These are phyloP conservation scores for Achatina immaculata DNA, from an alignment of 1,140 invertebrate species.

Conservation along the genomic window DNA sequence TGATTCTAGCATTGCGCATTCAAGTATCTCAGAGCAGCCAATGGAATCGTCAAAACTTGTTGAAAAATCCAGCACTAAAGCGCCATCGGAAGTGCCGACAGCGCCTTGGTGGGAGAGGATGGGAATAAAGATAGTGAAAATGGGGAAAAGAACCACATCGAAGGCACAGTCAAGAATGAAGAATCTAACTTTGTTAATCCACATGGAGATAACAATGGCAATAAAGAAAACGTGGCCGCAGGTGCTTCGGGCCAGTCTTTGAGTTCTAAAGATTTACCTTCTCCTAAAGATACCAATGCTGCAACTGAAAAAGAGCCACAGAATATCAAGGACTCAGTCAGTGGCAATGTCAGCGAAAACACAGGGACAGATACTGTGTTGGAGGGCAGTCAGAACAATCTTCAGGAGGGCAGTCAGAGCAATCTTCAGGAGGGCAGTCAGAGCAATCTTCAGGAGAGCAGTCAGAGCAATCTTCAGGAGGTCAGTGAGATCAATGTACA, in stretches of 20 bases:
- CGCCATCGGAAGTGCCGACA: not conserved
- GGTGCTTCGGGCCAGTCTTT: not conserved
- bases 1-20: not conserved
- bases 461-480: not conserved
- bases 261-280: not conserved
- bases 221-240: not conserved
- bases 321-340: not conserved
- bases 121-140: not conserved
- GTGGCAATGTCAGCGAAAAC: not conserved
- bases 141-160: not conserved
- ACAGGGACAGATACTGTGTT: not conserved
- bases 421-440: not conserved
- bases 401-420: not conserved
- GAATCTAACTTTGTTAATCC: not conserved
- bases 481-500: not conserved
- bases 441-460: not conserved
- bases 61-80: not conserved
- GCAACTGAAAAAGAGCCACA: not conserved
- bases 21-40: not conserved
- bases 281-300: not conserved
- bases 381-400: not conserved
- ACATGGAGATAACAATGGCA: not conserved
- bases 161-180: not conserved
- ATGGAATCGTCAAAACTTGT: not conserved
- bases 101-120: not conserved